Conservation (phyloP, 1,140 invertebrate species). For the Trichomalopsis sarcophagae region DNA sequence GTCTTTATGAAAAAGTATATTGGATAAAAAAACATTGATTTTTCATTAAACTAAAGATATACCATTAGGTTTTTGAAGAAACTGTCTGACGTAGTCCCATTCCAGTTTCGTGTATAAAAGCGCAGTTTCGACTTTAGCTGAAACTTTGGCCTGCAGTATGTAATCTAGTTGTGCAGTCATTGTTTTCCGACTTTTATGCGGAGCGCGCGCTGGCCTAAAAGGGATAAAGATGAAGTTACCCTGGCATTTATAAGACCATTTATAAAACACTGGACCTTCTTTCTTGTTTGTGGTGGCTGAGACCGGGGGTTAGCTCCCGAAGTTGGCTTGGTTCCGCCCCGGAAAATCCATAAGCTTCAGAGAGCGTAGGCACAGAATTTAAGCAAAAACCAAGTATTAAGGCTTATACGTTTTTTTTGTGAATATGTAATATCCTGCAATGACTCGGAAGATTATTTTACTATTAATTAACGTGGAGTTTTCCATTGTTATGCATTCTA, state of each 20-base stretch:
- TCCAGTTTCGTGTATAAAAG: neutral
- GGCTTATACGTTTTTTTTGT: too few relatives aligned
- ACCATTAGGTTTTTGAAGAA: too few relatives aligned
- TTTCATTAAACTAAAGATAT: too few relatives aligned
- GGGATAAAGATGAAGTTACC: neutral
- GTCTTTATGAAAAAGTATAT: too few relatives aligned
- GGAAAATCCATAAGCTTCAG: too few relatives aligned
- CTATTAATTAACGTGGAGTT: too few relatives aligned
- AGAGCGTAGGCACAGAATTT: too few relatives aligned
- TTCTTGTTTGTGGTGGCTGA: neutral
- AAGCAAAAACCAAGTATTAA: too few relatives aligned
- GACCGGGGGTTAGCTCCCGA: neutral
- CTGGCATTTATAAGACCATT: conserved; percentile 1
- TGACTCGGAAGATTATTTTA: too few relatives aligned
- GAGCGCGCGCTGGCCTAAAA: neutral
- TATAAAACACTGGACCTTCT: neutral
- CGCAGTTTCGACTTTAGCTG: neutral
- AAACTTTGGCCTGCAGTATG: neutral
- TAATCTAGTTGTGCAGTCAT: neutral
- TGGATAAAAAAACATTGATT: too few relatives aligned
- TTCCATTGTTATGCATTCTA: too few relatives aligned
- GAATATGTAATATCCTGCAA: too few relatives aligned
- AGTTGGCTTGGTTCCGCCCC: neutral
- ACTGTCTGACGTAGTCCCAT: neutral
- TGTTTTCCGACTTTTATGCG: neutral